These are phyloP conservation scores for Melanogrammus aeglefinus DNA, from an alignment of 2,797 vertebrate species.

Conservation along the genomic window DNA sequence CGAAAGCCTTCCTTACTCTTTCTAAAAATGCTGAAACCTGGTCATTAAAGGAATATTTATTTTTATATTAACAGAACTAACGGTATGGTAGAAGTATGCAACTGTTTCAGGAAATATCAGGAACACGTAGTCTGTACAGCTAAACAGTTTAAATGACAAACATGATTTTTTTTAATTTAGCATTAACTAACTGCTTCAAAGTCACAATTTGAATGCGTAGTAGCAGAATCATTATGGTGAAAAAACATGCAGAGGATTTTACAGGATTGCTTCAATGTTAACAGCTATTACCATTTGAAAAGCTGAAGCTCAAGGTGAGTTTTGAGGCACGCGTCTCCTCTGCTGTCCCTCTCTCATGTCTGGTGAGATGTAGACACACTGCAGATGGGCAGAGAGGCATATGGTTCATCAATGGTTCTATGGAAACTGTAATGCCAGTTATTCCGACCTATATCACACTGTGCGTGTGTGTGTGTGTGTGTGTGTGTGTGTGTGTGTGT, in stretches of 20 bases:
- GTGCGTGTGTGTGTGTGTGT: background rate
- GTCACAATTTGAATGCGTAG: background rate
- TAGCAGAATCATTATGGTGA: background rate
- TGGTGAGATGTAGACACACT: constrained; percentile 29
- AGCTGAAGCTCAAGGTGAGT: background rate
- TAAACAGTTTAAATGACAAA: background rate
- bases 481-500: constrained; percentile 11
- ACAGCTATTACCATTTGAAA: background rate
- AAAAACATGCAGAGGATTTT: background rate
- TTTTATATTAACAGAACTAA: background rate
- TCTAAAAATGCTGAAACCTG: background rate
- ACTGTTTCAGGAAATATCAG: background rate
- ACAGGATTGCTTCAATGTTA: background rate
- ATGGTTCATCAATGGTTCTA: constrained; percentile 63
- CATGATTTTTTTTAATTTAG: background rate
- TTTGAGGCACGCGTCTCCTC: background rate
- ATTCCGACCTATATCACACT: constrained; percentile 55
- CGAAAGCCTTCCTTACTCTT: background rate
- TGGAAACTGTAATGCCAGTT: constrained; percentile 58
- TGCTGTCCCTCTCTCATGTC: constrained; percentile 1
- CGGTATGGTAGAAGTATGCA: background rate
- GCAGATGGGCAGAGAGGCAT: constrained; percentile 32
- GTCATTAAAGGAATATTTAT: background rate
- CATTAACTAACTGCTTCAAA: background rate
- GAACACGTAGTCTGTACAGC: background rate